Evolutionary conservation across 2,113 vertebrate species (phyloP).

Genomic region (Channa argus): DNA sequence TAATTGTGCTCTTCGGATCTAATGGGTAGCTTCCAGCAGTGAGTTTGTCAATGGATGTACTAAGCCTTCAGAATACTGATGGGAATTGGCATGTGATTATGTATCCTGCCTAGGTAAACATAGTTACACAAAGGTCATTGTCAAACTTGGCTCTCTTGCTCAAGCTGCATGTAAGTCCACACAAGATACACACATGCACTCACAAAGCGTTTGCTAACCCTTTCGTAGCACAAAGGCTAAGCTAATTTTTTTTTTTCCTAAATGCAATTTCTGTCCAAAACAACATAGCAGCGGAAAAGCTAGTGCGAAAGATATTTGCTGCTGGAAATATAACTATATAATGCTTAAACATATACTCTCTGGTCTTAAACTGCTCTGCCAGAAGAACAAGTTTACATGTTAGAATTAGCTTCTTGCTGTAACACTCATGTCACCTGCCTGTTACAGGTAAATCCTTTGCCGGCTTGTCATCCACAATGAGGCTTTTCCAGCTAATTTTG

Average conservation of each 20-base stretch:
- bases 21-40: conserved; percentile 1
- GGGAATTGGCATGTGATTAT: conserved; percentile 41
- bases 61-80: conserved; percentile 26
- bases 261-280: background rate
- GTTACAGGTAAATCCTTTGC: conserved; percentile 42
- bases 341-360: conserved; percentile 9
- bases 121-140: conserved; percentile 14
- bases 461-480: conserved; percentile 7
- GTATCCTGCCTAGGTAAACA: conserved; percentile 27
- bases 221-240: conserved; percentile 3
- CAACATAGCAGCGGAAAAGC: background rate
- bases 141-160: conserved; percentile 35
- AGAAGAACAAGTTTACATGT: conserved; percentile 31
- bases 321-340: conserved; percentile 30
- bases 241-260: background rate
- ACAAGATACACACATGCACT: background rate
- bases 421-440: conserved; percentile 11
- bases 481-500: background rate
- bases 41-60: conserved; percentile 24
- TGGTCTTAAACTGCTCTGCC: conserved; percentile 16
- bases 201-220: no score
- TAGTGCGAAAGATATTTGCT: conserved; percentile 16
- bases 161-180: background rate
- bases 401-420: conserved; percentile 35
- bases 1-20: no score